Percentiles rank a stretch among this genome's conserved stretches.
Evolutionary conservation across 2,797 vertebrate genomes (phyloP).

Genomic region (Catostomus latipinnis): DNA sequence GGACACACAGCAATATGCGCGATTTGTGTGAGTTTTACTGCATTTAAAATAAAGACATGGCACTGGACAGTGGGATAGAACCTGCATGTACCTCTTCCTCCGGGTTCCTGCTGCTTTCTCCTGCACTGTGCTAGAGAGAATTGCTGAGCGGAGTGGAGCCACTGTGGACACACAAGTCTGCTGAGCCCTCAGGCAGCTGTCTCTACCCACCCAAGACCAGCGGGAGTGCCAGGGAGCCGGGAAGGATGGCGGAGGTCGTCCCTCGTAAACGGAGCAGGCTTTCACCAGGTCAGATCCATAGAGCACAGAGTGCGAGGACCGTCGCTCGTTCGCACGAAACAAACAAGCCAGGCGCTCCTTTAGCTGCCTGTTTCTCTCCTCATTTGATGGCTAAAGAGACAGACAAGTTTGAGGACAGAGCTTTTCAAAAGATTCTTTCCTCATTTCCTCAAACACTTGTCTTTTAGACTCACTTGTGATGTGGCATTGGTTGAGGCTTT

Average conservation of each 20-base stretch:
- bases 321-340: constrained; percentile 86
- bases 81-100: constrained; percentile 78
- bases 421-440: not conserved
- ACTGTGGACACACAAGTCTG: constrained; percentile 69
- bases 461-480: constrained; percentile 68
- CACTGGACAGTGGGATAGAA: too few relatives aligned
- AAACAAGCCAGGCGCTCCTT: constrained; percentile 89
- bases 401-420: not conserved
- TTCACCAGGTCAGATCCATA: constrained; percentile 89
- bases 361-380: constrained; percentile 84
- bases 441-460: not conserved
- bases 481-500: constrained; percentile 63
- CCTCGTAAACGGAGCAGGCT: constrained; percentile 74
- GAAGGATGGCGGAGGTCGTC: constrained; percentile 51
- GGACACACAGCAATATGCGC: too few relatives aligned
- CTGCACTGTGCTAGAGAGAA: constrained; percentile 74
- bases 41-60: too few relatives aligned
- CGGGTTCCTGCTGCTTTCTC: constrained; percentile 74
- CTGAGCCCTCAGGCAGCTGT: constrained; percentile 77
- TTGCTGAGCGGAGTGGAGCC: constrained; percentile 73
- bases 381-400: constrained; percentile 79
- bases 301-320: constrained; percentile 83
- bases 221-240: constrained; percentile 63
- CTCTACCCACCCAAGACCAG: constrained; percentile 86
- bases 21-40: too few relatives aligned